Conservation (phyloP, 2,888 invertebrate genomes). For the Conus canariensis region DNA sequence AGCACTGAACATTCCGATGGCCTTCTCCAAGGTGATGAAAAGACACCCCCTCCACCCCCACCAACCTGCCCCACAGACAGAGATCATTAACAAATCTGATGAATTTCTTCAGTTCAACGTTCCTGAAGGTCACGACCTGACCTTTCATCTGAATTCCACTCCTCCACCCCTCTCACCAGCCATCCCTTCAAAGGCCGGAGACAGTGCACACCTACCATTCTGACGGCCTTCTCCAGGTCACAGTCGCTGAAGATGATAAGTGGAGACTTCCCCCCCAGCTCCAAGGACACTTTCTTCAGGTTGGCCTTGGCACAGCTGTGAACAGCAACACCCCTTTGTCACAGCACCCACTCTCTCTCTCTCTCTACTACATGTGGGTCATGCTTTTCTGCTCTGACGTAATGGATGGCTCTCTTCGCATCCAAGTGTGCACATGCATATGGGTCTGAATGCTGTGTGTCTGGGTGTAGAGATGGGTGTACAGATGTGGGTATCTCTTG, state of each 20-base stretch:
- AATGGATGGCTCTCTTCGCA: not conserved
- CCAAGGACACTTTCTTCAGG: slow-evolving; percentile 95
- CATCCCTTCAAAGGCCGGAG: no score
- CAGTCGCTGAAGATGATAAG: slow-evolving; percentile 95
- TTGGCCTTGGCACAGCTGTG: slow-evolving; percentile 82
- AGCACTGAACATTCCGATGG: no score
- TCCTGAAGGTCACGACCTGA: no score
- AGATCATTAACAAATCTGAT: no score
- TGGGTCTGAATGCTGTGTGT: not conserved
- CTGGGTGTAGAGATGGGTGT: not conserved
- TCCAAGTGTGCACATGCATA: not conserved
- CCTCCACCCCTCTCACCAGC: no score
- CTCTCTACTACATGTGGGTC: not conserved
- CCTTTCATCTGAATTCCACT: no score
- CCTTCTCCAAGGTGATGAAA: no score
- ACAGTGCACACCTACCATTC: slow-evolving; percentile 83
- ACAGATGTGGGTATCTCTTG: not conserved
- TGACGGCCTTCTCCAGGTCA: slow-evolving; percentile 95
- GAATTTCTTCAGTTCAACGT: no score
- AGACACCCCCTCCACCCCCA: no score
- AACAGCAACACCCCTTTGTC: slow-evolving; percentile 3
- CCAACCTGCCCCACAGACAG: no score
- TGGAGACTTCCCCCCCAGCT: slow-evolving; percentile 97
- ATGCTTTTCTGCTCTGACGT: not conserved
- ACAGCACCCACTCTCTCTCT: not conserved